A percentile compares a stretch with the other conserved stretches of the same genome.
Conservation (phyloP, 2,113 vertebrate species). For the Tetrao urogallus region DNA sequence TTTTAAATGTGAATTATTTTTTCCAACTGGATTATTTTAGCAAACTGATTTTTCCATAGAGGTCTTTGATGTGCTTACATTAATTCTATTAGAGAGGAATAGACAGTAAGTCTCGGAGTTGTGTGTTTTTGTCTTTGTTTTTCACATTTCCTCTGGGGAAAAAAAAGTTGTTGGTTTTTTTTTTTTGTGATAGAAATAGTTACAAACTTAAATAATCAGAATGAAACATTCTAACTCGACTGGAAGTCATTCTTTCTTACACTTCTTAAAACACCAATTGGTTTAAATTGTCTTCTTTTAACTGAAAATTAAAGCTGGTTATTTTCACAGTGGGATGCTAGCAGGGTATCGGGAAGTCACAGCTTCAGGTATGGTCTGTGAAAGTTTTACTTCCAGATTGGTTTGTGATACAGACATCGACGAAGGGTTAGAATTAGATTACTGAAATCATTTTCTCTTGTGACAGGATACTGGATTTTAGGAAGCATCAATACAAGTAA, state of each 20-base stretch:
- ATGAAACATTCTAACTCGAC: background rate
- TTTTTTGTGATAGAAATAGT: background rate
- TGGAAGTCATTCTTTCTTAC: background rate
- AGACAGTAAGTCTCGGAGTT: background rate
- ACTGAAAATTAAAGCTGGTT: background rate
- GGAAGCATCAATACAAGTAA: background rate
- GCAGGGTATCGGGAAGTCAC: background rate
- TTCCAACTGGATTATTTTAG: background rate
- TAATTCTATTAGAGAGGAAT: background rate
- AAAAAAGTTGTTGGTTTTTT: background rate
- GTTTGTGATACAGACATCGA: background rate
- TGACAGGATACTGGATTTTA: background rate
- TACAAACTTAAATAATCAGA: background rate
- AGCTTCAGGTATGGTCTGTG: background rate
- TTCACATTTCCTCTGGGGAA: too few species aligned
- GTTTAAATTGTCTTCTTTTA: background rate
- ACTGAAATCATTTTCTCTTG: background rate
- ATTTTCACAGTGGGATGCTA: background rate
- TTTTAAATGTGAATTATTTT: background rate
- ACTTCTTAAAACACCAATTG: background rate
- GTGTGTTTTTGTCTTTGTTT: background rate
- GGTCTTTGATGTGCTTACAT: background rate
- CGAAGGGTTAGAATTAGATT: background rate
- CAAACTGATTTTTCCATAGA: background rate
- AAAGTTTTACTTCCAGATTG: background rate